Conservation (phyloP, 2,888 invertebrate genomes). For the Diarsia rubi region DNA sequence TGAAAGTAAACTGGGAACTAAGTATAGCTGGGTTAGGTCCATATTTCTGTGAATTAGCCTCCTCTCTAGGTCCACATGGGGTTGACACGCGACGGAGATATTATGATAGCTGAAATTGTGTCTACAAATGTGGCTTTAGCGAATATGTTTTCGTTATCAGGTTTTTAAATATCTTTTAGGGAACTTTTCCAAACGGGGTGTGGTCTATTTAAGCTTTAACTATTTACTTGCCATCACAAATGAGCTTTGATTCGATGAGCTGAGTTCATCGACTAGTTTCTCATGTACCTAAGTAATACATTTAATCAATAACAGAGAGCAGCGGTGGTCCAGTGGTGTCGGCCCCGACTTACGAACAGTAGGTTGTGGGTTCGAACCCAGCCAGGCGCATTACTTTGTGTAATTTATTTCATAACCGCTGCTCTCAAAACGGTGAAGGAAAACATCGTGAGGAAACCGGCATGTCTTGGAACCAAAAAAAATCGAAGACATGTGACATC, state of each 20-base stretch:
- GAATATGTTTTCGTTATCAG: background rate
- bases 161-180: background rate
- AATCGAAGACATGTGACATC: too few species aligned
- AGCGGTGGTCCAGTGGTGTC: too few species aligned
- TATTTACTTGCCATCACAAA: background rate
- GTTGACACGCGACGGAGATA: slow-evolving; percentile 21
- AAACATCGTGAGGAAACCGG: too few species aligned
- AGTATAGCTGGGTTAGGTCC: slow-evolving; percentile 10
- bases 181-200: background rate
- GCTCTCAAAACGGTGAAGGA: too few species aligned
- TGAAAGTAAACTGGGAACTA: slow-evolving; percentile 16
- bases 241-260: background rate
- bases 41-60: slow-evolving; percentile 17
- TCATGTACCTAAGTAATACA: background rate
- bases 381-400: too few species aligned
- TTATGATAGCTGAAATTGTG: slow-evolving; percentile 18
- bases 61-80: slow-evolving; percentile 7
- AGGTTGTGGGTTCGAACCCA: too few species aligned
- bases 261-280: background rate
- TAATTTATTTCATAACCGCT: too few species aligned
- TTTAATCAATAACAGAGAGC: background rate
- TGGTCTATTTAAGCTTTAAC: background rate
- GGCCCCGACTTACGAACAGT: too few species aligned
- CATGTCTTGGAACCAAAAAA: too few species aligned
- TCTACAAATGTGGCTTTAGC: background rate